Conservation (phyloP, 2,113 vertebrate species). For the Talpa occidentalis region DNA sequence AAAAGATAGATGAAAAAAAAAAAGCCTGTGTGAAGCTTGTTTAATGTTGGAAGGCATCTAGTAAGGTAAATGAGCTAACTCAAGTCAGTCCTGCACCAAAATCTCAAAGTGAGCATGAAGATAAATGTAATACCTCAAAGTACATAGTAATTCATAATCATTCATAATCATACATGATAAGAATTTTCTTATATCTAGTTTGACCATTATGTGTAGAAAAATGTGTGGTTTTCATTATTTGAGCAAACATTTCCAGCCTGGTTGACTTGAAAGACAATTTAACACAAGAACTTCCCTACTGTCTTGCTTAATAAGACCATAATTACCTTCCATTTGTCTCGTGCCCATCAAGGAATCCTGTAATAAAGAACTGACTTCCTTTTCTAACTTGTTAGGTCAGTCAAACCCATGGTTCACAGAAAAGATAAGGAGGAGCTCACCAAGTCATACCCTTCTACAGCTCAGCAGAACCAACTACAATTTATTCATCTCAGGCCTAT, state of each 20-base stretch:
- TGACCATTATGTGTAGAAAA: background rate
- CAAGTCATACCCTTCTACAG: background rate
- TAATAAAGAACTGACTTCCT: background rate
- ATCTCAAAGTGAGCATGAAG: background rate
- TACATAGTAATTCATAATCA: background rate
- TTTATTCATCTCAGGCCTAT: background rate
- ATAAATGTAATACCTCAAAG: conserved; percentile 25
- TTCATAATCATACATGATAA: too few relatives aligned
- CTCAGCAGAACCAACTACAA: background rate
- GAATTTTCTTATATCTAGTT: conserved; percentile 32
- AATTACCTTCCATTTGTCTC: background rate
- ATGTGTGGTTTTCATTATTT: background rate
- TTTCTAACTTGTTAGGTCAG: background rate
- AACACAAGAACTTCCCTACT: background rate
- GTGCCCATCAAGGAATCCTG: background rate
- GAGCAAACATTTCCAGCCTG: conserved; percentile 26
- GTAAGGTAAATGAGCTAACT: conserved; percentile 35
- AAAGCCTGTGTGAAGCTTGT: background rate
- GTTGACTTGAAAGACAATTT: conserved; percentile 29
- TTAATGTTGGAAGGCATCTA: background rate
- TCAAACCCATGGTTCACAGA: background rate
- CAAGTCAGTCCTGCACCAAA: background rate
- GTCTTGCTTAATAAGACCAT: background rate
- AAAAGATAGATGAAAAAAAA: background rate
- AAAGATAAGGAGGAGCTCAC: background rate